Evolutionary conservation across 2,888 invertebrate genomes (phyloP), one percentile per base, ranked within the genome.

Genomic region (Melipona bicolor): DNA sequence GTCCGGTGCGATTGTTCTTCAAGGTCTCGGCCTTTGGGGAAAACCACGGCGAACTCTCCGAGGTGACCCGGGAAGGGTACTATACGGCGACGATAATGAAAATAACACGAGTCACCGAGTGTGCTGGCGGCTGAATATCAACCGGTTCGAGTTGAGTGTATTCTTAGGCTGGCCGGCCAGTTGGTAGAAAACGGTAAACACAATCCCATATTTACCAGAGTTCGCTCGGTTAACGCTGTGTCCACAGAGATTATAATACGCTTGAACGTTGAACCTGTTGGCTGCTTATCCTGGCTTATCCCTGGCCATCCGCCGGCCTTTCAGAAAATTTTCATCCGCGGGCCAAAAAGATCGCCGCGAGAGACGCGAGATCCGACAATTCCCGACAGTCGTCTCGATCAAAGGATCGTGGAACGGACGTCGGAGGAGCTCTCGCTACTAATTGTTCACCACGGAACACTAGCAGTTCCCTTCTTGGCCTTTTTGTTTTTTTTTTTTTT

Each of bases 1-100:
- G 69, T 61, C 9, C 76, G 49, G 49, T 70, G 86, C 87, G 87
- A 89, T 89, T 89, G 86, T 87, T 84, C 86, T 88, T 81, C 89
- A 87, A 88, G 89, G 84, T 81, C 88, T 77, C 61, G 71, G 68
- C 56, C 70, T 70, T 64, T 50, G 17, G 27, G 72, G 62, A 69
- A 72, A 61, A 50, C 73, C 49, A 52, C 50, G 24, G 56, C 59
- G 52, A 50, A 27, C 24, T 17, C 13, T n/a, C 19, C 11, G 19
- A 32, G 9, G 24, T 27, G 11, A 3, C 24, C 59, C 52, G 69
- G 65, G 6, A 4, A 17, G 71, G 77, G 82, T 11, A 43, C 36
- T 54, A n/a, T n/a, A 72, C 50, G 62, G 52, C 62, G 27, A 61
- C 61, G 79, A 54, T 79, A 82, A 88, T 85, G 88, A 81, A 83